Conservation (phyloP, 1,140 invertebrate genomes). For the Anastrepha obliqua region DNA sequence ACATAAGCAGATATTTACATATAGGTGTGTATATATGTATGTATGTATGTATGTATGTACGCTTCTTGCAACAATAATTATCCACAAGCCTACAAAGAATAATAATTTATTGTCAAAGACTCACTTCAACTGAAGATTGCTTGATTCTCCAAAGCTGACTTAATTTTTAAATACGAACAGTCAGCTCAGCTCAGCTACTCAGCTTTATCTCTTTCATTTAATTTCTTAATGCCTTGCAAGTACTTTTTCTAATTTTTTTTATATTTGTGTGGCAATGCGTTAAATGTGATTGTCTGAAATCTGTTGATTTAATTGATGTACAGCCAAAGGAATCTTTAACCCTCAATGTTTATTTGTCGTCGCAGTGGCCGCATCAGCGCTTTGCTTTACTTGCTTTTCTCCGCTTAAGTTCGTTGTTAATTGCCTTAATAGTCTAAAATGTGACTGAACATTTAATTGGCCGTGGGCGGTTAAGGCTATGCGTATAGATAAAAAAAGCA, state of each 20-base stretch:
- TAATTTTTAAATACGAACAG: conserved; percentile 19
- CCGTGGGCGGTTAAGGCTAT: conserved; percentile 20
- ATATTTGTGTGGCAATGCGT: neutral
- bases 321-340: conserved; percentile 47
- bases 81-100: neutral
- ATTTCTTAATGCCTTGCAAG: conserved; percentile 4
- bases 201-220: conserved; percentile 45
- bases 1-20: neutral
- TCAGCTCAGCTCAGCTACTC: neutral
- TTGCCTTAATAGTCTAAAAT: conserved; percentile 49
- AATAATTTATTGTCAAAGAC: neutral
- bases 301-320: conserved; percentile 49
- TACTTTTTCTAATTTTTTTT: neutral
- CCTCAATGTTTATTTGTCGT: neutral
- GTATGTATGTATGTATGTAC: no score
- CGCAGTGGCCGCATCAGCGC: neutral
- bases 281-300: conserved; percentile 51
- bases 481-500: neutral
- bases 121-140: neutral
- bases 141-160: neutral
- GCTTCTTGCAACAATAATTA: neutral
- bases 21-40: no score
- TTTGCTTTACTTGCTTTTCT: neutral
- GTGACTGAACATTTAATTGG: conserved; percentile 37
- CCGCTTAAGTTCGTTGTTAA: neutral